Base-by-base conservation (phyloP, 2,888 invertebrate genomes). In the Phasia obesa region DNA sequence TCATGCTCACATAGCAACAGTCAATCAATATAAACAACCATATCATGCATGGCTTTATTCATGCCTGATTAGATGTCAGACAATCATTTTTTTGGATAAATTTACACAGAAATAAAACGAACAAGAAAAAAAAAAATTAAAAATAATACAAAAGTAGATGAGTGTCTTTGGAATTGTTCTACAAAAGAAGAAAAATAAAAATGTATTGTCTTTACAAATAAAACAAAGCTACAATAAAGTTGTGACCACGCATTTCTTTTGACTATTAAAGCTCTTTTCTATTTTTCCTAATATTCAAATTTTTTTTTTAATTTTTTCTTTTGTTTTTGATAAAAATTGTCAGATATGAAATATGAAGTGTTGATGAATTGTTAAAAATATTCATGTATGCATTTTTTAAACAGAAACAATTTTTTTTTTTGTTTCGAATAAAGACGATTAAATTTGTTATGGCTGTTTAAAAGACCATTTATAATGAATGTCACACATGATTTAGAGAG, bases 221-320 rank as follows among this genome's bases (percentile, higher is more conserved):
- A 27, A 11, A 60, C 1, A 69, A 49, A 51, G 57, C n/a, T n/a
- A 49, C 23, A 27, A 17, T 17, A 7, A 49, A 21, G 5, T 31
- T 79, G 71, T 84, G 84, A 79, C 81, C 67, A 81, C 78, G 81
- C 81, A 84, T 79, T 81, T 81, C 35, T 38, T 59, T 55, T 47
- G 7, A 38, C 13, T 35, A 25, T 67, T 73, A 23, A n/a, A 42
- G 38, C 35, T 35, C 7, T 21, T 31, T n/a, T 31, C 19, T 21
- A 25, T 64, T 47, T 21, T 59, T 65, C 59, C 17, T 13, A 60
- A 35, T 35, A 35, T 35, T 31, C 11, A 35, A 35, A 35, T 35
- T 78, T 81, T 62, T n/a, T 31, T 19, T 51, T 49, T 27, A 53
- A 64, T 67, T 42, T 69, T 81, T 42, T 59, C 11, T 35, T n/a